Evolutionary conservation across 2,888 invertebrate species (phyloP).

Genomic region (Pharmacophagus antenor): DNA sequence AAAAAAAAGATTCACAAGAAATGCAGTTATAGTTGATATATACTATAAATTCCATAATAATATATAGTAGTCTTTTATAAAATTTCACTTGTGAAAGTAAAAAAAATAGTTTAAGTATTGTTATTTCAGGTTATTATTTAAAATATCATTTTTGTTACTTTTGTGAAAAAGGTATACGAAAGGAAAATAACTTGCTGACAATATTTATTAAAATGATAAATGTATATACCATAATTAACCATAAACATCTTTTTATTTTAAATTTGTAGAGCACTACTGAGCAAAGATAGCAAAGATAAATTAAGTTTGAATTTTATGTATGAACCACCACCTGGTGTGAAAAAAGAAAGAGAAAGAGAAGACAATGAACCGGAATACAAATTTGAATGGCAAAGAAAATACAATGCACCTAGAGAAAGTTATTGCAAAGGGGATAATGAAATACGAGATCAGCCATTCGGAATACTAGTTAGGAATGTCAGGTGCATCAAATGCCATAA

Average conservation of each 20-base stretch:
- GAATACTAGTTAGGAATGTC: slow-evolving; percentile 97
- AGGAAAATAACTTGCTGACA: no score
- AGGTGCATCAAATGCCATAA: slow-evolving; percentile 99
- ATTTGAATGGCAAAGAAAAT: slow-evolving; percentile 99
- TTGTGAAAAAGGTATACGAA: no score
- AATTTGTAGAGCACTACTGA: slow-evolving; percentile 90
- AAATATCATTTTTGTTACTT: no score
- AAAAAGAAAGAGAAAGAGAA: slow-evolving; percentile 94
- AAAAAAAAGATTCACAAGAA: no score
- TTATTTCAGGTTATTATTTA: no score
- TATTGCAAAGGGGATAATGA: slow-evolving; percentile 99
- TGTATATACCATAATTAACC: no score
- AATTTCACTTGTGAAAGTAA: no score
- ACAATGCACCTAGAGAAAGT: slow-evolving; percentile 98
- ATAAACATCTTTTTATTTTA: neutral
- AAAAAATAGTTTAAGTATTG: no score
- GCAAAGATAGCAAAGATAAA: slow-evolving; percentile 99
- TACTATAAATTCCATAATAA: no score
- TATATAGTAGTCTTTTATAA: no score
- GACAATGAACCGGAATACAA: slow-evolving; percentile 98
- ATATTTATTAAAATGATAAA: no score
- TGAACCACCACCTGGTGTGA: slow-evolving; percentile 98
- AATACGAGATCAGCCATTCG: slow-evolving; percentile 99
- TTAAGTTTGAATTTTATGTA: slow-evolving; percentile 99
- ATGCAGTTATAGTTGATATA: no score